Evolutionary conservation across 2,113 vertebrate genomes (phyloP), one percentile per base, ranked within the genome.

Genomic region (Vanacampus margaritifer): DNA sequence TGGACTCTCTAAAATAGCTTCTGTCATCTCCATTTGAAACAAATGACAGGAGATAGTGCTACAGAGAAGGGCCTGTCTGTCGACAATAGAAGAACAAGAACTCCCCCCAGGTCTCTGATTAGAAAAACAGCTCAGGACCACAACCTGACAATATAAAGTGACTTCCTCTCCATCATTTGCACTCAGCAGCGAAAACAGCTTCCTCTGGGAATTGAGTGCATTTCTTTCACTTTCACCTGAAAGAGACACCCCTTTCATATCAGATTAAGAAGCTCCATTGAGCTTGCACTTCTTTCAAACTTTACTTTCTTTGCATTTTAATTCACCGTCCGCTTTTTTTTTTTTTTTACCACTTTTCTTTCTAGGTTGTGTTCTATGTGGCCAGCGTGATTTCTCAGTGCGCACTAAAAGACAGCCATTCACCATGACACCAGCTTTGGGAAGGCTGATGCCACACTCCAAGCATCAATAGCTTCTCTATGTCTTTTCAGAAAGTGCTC

Each of bases 161-260:
- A 74, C 74, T 79, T 76, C 77, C 69, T 81, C 74, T 82, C 79
- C 79, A 78, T 86, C 82, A 82, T 86, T 76, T 65, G 65, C 63
- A 46, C 84, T 87, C 79, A 85, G 84, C 69, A 64, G 65, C 58
- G 73, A 76, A 82, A 86, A 83, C 72, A 72, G 70, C 76, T 83
- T 87, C 84, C 87, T 86, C 63, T 86, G 86, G 80, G 86, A 89
- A 89, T 88, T 84, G 79, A 85, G 87, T 81, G 84, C 77, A 77
- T 72, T 80, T 74, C 83, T 80, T 87, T 87, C 71, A 81, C 84
- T 81, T 83, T 69, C 81, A 86, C 83, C 76, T 80, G 72, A 85
- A 80, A 80, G 72, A 74, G 71, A 57, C 53, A 50, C 64, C 64
- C 43, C 75, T 81, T 88, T 88, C 81, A 82, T 66, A 85, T 82